phyloP scores from a whole-genome alignment of 2,113 vertebrate species.

The Sylvilagus bachmani region DNA sequence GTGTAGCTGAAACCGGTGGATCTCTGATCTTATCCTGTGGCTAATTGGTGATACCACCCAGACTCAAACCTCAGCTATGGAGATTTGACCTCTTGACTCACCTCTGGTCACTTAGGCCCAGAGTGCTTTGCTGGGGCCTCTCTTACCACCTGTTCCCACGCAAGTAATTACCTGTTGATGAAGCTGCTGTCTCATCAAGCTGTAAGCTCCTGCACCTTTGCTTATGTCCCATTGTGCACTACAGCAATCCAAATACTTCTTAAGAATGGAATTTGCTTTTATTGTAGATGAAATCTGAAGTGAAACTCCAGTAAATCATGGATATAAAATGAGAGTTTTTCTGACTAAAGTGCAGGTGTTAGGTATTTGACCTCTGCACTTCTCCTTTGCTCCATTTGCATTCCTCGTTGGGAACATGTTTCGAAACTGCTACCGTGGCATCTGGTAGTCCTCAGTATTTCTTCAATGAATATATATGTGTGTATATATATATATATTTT shows the following conservation, averaged over 20 bases:
- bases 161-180: background rate
- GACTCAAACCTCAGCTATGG: background rate
- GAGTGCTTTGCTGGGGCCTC: background rate
- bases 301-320: background rate
- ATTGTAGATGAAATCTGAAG: background rate
- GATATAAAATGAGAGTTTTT: background rate
- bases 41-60: background rate
- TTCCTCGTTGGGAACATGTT: background rate
- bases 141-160: background rate
- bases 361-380: background rate
- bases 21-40: background rate
- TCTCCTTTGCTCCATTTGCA: background rate
- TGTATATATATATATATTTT: background rate
- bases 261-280: slow-evolving; percentile 14
- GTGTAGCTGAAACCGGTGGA: background rate
- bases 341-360: background rate
- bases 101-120: background rate
- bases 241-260: background rate
- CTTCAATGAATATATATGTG: slow-evolving; percentile 29
- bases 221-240: background rate
- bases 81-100: background rate
- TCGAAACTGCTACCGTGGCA: background rate
- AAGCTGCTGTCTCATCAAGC: background rate
- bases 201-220: background rate
- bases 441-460: background rate